Conservation (phyloP, 2,888 invertebrate species). For the Poecilobothrus nobilitatus region DNA sequence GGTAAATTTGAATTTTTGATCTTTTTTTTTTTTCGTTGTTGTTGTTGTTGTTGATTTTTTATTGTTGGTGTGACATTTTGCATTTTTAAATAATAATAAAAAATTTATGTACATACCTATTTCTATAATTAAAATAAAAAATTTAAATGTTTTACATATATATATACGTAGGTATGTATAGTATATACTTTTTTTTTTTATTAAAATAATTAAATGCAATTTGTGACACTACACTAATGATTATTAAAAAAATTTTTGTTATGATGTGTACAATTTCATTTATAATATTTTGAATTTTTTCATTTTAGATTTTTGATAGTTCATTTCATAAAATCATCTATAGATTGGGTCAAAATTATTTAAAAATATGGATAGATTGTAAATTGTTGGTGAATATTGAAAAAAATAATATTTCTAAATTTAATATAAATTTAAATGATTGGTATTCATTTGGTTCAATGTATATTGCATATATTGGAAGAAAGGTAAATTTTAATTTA, state of each 20-base stretch:
- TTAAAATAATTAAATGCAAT: no score
- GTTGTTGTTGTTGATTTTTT: no score
- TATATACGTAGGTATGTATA: no score
- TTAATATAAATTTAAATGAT: not conserved
- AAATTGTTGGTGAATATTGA: not conserved
- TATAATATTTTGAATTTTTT: not conserved
- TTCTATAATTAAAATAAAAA: no score
- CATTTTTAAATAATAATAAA: not conserved
- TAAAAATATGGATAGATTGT: constrained; percentile 1
- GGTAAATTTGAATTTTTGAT: not conserved
- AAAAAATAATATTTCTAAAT: not conserved
- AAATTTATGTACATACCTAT: no score
- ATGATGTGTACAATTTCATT: no score
- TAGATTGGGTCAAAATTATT: constrained; percentile 1
- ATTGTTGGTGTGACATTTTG: not conserved
- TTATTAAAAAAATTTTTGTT: no score
- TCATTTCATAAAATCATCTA: constrained; percentile 1
- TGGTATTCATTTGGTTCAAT: not conserved
- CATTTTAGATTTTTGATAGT: not conserved
- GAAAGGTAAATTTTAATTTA: not conserved
- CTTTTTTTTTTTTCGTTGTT: no score
- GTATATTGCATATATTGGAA: not conserved
- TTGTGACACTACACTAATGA: no score
- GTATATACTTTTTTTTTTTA: no score
- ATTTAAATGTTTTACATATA: no score